A percentile compares a stretch with the other conserved stretches of the same genome.
These are phyloP conservation scores for Empis livida DNA, from an alignment of 2,888 invertebrate species.

Conservation along the genomic window DNA sequence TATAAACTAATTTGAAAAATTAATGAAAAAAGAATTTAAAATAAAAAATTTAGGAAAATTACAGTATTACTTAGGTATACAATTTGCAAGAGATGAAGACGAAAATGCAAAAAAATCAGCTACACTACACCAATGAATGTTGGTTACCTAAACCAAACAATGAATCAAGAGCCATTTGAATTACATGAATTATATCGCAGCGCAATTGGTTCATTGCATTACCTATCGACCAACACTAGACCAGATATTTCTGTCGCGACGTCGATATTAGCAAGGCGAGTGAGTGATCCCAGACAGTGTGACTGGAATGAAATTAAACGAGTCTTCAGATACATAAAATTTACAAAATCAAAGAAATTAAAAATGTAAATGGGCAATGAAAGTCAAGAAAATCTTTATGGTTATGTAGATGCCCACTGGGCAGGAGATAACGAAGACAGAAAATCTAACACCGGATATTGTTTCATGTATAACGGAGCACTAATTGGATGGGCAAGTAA, in stretches of 20 bases:
- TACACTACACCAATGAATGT: slow-evolving; percentile 7
- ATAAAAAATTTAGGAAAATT: neutral
- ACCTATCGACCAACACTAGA: slow-evolving; percentile 13
- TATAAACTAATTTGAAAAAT: neutral
- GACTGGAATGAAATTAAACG: slow-evolving; percentile 8
- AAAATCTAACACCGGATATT: slow-evolving; percentile 19
- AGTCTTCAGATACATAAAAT: slow-evolving; percentile 13
- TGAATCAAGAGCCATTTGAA: neutral
- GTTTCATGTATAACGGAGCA: slow-evolving; percentile 7
- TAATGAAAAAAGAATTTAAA: neutral
- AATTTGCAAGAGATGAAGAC: slow-evolving; percentile 1
- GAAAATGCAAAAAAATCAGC: slow-evolving; percentile 3
- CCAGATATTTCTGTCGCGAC: slow-evolving; percentile 14
- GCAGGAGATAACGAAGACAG: slow-evolving; percentile 16
- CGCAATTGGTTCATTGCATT: slow-evolving; percentile 14
- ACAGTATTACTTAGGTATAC: neutral
- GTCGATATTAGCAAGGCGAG: slow-evolving; percentile 10
- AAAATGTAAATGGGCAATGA: neutral
- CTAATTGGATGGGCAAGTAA: slow-evolving; percentile 16
- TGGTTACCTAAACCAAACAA: neutral
- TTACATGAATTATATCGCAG: slow-evolving; percentile 10
- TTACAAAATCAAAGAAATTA: neutral
- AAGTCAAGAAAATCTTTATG: neutral
- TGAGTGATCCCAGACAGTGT: slow-evolving; percentile 2
- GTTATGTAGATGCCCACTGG: slow-evolving; percentile 15